Evolutionary conservation across 2,888 invertebrate genomes (phyloP).

Genomic region (Lasiommata megera): DNA sequence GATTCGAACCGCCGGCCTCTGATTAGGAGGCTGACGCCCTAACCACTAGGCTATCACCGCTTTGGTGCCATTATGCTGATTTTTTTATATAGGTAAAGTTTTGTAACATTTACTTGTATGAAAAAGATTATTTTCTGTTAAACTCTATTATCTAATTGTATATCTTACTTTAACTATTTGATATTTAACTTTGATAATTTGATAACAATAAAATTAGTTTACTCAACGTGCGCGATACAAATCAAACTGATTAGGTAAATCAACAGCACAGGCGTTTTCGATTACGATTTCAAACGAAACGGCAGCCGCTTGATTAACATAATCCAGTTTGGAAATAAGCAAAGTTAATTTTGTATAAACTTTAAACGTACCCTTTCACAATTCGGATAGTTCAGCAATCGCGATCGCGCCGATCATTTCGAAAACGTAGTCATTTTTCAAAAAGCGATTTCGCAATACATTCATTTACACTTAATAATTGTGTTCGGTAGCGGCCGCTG

Average conservation of each 20-base stretch:
- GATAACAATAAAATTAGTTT: slow-evolving; percentile 33
- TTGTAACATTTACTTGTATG: no score
- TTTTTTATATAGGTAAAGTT: no score
- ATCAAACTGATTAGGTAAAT: slow-evolving; percentile 64
- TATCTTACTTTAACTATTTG: background rate
- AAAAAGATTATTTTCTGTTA: no score
- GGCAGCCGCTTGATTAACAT: slow-evolving; percentile 61
- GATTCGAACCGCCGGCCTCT: no score
- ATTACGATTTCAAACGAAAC: slow-evolving; percentile 58
- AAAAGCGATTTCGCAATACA: slow-evolving; percentile 61
- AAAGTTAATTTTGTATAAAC: slow-evolving; percentile 61
- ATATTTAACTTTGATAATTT: slow-evolving; percentile 19
- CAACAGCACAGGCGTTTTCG: slow-evolving; percentile 58
- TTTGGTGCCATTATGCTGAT: no score
- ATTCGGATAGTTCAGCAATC: slow-evolving; percentile 41
- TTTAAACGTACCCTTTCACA: slow-evolving; percentile 49
- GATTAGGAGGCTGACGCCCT: no score
- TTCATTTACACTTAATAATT: slow-evolving; percentile 73
- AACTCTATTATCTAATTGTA: no score
- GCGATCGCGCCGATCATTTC: slow-evolving; percentile 43
- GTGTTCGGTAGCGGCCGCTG: slow-evolving; percentile 63
- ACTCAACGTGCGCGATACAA: slow-evolving; percentile 42
- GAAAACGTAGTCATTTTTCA: slow-evolving; percentile 48
- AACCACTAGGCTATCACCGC: no score
- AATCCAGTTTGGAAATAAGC: slow-evolving; percentile 59